Evolutionary conservation across 1,140 invertebrate genomes (phyloP).

Genomic region (Eupeodes corollae): DNA sequence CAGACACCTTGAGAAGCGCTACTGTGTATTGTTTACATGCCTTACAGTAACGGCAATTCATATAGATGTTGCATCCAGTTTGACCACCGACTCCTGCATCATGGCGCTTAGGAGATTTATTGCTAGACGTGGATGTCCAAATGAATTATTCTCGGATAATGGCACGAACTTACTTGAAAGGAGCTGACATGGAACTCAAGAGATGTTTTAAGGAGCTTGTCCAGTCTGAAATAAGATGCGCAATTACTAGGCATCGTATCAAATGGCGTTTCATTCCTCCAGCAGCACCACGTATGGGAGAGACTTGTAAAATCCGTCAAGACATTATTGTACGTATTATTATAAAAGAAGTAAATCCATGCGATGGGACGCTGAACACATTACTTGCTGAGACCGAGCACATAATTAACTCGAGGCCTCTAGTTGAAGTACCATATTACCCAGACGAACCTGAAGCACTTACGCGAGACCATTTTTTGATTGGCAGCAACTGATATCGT

Average conservation of each 20-base stretch:
- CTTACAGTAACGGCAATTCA: constrained; percentile 12
- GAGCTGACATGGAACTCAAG: constrained; percentile 17
- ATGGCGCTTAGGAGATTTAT: constrained; percentile 12
- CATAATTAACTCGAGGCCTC: constrained; percentile 19
- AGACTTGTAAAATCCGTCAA: constrained; percentile 12
- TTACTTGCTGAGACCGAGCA: constrained; percentile 17
- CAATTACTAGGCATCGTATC: constrained; percentile 1
- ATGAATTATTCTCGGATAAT: constrained; percentile 26
- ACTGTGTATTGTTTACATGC: constrained; percentile 15
- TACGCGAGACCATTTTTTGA: constrained; percentile 23
- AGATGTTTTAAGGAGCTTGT: constrained; percentile 1
- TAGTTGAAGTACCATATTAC: constrained; percentile 18
- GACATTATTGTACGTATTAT: constrained; percentile 11
- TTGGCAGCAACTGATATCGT: too few species aligned
- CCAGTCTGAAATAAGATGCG: background rate
- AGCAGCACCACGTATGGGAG: constrained; percentile 13
- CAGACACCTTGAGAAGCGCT: constrained; percentile 11
- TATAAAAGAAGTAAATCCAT: too few species aligned
- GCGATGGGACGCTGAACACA: background rate
- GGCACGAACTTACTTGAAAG: constrained; percentile 32
- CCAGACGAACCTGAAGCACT: constrained; percentile 14
- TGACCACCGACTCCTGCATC: constrained; percentile 8
- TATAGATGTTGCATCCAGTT: constrained; percentile 9
- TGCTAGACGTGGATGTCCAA: constrained; percentile 12
- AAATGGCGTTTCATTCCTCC: constrained; percentile 24